phyloP scores from a whole-genome alignment of 2,113 vertebrate genomes.

The Percopsis transmontana region DNA sequence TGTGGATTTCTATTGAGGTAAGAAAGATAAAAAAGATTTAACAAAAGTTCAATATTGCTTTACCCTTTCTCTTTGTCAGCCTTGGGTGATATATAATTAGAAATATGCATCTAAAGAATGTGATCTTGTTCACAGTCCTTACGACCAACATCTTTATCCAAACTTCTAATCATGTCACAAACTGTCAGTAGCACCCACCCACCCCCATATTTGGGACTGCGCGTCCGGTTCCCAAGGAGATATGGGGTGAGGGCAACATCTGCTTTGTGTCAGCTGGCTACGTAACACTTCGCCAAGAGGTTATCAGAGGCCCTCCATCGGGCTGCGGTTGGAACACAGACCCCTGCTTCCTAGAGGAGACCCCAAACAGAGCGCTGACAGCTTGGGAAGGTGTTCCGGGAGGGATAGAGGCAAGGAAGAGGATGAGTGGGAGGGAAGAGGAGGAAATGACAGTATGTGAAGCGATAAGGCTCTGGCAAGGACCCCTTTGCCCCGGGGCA shows the following conservation, averaged over 20 bases:
- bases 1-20: too few species aligned
- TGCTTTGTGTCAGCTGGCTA: slow-evolving; percentile 74
- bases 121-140: not conserved
- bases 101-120: not conserved
- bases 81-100: not conserved
- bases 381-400: slow-evolving; percentile 47
- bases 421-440: slow-evolving; percentile 30
- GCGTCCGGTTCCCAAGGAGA: slow-evolving; percentile 65
- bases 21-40: too few species aligned
- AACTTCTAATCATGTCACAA: slow-evolving; percentile 8
- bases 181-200: slow-evolving; percentile 1
- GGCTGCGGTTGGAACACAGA: slow-evolving; percentile 65
- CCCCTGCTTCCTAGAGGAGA: slow-evolving; percentile 67
- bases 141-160: not conserved
- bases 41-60: too few species aligned
- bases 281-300: slow-evolving; percentile 60
- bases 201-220: slow-evolving; percentile 33
- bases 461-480: slow-evolving; percentile 59
- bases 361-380: slow-evolving; percentile 61
- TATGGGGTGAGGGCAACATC: slow-evolving; percentile 62
- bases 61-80: too few species aligned
- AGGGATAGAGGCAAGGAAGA: slow-evolving; percentile 28
- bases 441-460: slow-evolving; percentile 64
- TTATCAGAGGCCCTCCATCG: slow-evolving; percentile 73
- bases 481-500: slow-evolving; percentile 45